Percentiles rank a stretch among this genome's conserved stretches.
These are phyloP conservation scores for Anastrepha ludens DNA, from an alignment of 1,140 invertebrate genomes.

Conservation along the genomic window DNA sequence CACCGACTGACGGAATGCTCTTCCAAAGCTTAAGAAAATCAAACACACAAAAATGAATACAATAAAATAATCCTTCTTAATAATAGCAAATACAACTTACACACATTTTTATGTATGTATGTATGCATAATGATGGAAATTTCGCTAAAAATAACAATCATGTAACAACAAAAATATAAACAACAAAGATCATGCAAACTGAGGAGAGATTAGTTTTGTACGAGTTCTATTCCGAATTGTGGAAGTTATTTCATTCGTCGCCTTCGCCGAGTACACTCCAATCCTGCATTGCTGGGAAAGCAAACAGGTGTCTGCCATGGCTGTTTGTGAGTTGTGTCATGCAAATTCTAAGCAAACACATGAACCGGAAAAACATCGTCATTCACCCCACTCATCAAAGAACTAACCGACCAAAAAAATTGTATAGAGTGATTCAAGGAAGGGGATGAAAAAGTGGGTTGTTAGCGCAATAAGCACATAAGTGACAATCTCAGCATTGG, in stretches of 20 bases:
- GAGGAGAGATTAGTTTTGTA: constrained; percentile 11
- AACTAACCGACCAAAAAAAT: not conserved
- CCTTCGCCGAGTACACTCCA: not conserved
- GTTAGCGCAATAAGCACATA: too few species aligned
- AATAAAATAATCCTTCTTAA: not conserved
- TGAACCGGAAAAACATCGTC: constrained; percentile 31
- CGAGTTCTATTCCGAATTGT: constrained; percentile 5
- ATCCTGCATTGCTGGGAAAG: constrained; percentile 15
- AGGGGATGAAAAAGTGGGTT: too few species aligned
- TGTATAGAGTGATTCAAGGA: too few species aligned
- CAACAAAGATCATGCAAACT: not conserved
- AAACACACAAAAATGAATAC: not conserved
- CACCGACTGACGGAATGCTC: not conserved
- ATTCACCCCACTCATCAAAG: not conserved
- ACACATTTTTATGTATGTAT: not conserved
- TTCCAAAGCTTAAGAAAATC: constrained; percentile 1
- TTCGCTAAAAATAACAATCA: constrained; percentile 36
- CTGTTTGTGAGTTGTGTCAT: constrained; percentile 42
- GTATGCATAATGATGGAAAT: not conserved
- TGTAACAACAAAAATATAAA: not conserved
- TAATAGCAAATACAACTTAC: not conserved
- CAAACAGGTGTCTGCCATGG: constrained; percentile 40
- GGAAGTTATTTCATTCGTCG: not conserved
- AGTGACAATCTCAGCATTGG: too few species aligned
- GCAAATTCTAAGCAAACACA: constrained; percentile 41